phyloP scores from a whole-genome alignment of 2,797 vertebrate species.

The Avahi laniger region DNA sequence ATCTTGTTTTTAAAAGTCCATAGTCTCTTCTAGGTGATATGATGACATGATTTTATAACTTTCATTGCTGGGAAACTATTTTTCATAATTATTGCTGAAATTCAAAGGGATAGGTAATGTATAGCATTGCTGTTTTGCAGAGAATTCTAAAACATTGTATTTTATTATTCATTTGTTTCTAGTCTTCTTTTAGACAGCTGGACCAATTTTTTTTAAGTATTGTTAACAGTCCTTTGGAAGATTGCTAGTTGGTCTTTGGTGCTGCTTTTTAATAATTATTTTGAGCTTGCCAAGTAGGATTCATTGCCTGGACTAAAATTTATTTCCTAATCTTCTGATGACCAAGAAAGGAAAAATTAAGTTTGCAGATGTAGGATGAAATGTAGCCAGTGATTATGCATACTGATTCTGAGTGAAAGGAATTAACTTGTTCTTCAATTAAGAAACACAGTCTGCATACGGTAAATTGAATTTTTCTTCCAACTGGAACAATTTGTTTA shows the following conservation, averaged over 20 bases:
- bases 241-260: constrained; percentile 54
- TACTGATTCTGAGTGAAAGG: constrained; percentile 63
- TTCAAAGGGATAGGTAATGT: background rate
- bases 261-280: constrained; percentile 74
- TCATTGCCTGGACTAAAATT: constrained; percentile 70
- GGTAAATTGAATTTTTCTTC: constrained; percentile 67
- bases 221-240: constrained; percentile 44
- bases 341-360: constrained; percentile 69
- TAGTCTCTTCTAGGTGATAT: background rate
- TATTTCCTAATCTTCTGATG: constrained; percentile 71
- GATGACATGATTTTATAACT: constrained; percentile 13
- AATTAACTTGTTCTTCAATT: constrained; percentile 62
- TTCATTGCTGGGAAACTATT: background rate
- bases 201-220: background rate
- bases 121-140: background rate
- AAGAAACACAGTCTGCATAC: constrained; percentile 46
- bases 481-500: constrained; percentile 62
- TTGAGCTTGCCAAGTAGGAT: constrained; percentile 66
- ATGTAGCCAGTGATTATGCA: constrained; percentile 60
- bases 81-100: constrained; percentile 29
- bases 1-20: constrained; percentile 24
- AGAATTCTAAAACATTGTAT: constrained; percentile 42
- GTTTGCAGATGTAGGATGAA: constrained; percentile 71
- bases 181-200: constrained; percentile 29
- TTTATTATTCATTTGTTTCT: constrained; percentile 17